Percentiles rank a stretch among this genome's conserved stretches.
Evolutionary conservation across 2,888 invertebrate genomes (phyloP).

Genomic region (Allolobophora icterica): DNA sequence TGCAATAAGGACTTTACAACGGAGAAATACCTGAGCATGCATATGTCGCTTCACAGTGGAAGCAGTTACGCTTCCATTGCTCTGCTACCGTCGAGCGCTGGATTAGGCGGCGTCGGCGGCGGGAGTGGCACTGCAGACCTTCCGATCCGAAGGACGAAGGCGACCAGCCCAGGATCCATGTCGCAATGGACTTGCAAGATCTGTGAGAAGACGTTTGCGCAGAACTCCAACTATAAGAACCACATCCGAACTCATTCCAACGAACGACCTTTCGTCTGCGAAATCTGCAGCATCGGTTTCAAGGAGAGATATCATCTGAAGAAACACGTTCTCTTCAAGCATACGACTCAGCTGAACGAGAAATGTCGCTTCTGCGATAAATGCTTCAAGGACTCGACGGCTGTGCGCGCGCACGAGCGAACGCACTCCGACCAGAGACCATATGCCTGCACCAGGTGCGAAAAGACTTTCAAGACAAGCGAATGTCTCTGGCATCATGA

Average conservation of each 20-base stretch:
- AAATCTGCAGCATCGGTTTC: constrained; percentile 51
- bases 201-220: constrained; percentile 50
- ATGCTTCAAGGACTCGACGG: constrained; percentile 51
- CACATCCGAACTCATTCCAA: constrained; percentile 51
- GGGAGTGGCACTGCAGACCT: neutral
- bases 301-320: constrained; percentile 51
- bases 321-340: constrained; percentile 51
- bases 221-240: constrained; percentile 51
- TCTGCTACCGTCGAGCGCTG: neutral
- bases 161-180: constrained; percentile 30
- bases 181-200: constrained; percentile 50
- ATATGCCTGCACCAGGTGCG: constrained; percentile 48
- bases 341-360: constrained; percentile 49
- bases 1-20: constrained; percentile 46
- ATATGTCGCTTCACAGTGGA: constrained; percentile 44
- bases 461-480: constrained; percentile 51
- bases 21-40: constrained; percentile 50
- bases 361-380: constrained; percentile 49
- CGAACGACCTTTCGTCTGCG: constrained; percentile 46
- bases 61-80: neutral
- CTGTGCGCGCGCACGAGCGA: constrained; percentile 51
- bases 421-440: constrained; percentile 51
- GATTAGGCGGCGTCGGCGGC: neutral
- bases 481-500: constrained; percentile 53
- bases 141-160: constrained; percentile 36